Evolutionary conservation across 2,797 vertebrate genomes (phyloP).

Genomic region (Sarcoramphus papa): DNA sequence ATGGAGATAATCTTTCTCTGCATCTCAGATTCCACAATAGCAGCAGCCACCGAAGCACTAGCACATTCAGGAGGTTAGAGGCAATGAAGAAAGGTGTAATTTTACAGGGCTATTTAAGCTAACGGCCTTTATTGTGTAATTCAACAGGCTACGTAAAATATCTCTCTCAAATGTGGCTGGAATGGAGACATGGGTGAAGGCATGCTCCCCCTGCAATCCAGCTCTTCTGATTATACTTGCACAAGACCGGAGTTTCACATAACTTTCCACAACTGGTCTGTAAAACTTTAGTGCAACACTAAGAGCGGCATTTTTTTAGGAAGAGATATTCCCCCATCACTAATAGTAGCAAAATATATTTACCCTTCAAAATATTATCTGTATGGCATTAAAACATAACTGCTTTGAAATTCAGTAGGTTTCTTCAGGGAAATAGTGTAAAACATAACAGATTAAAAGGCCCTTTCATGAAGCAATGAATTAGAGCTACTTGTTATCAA

Average conservation of each 20-base stretch:
- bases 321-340: neutral
- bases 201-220: neutral
- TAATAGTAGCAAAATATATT: neutral
- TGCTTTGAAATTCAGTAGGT: neutral
- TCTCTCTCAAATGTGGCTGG: neutral
- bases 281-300: neutral
- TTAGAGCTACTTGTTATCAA: neutral
- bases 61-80: neutral
- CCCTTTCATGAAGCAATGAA: neutral
- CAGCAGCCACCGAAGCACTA: neutral
- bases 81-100: neutral
- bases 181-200: neutral
- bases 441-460: neutral
- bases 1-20: neutral
- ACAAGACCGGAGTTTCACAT: neutral
- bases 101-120: neutral
- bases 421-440: neutral
- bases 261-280: neutral
- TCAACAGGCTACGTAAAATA: neutral
- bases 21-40: neutral
- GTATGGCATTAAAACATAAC: neutral
- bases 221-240: neutral
- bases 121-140: neutral
- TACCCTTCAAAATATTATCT: neutral
- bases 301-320: neutral